Evolutionary conservation across 35 echinoderm and acorn worm species (phyloP).

Genomic region (Diadema setosum): DNA sequence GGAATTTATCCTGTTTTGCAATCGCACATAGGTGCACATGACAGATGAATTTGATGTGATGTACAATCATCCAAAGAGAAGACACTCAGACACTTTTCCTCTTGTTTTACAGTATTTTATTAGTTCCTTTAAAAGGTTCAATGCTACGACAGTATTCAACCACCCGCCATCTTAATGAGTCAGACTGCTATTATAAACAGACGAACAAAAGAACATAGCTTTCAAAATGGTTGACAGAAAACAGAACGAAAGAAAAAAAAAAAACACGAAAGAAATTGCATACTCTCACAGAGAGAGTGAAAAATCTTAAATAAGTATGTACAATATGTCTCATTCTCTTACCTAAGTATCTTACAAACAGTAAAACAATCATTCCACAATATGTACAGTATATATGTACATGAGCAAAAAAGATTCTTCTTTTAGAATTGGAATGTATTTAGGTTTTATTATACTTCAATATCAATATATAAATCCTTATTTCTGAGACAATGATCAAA

Average conservation of each 20-base stretch:
- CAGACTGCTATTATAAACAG: no score
- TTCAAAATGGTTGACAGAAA: no score
- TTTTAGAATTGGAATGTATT: conserved; percentile 6
- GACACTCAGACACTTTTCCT: not conserved
- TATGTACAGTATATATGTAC: conserved; percentile 14
- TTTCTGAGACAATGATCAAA: no score
- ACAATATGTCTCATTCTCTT: conserved; percentile 23
- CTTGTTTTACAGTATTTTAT: conserved; percentile 8
- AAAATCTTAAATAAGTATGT: conserved; percentile 1
- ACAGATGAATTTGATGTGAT: no score
- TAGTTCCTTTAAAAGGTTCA: conserved; percentile 7
- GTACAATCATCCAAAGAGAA: no score
- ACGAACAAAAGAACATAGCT: no score
- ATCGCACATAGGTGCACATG: no score
- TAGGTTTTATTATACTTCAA: not conserved
- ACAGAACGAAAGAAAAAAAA: not conserved
- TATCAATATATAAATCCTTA: not conserved
- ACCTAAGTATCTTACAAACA: conserved; percentile 19
- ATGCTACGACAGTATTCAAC: not conserved
- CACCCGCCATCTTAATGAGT: no score
- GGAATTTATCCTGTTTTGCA: no score
- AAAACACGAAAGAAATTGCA: not conserved
- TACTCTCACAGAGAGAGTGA: not conserved
- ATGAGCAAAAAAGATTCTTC: no score
- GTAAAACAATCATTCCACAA: conserved; percentile 3